Evolutionary conservation across 2,888 invertebrate genomes (phyloP), one percentile per base, ranked within the genome.

Genomic region (Holacanthella duospinosa): DNA sequence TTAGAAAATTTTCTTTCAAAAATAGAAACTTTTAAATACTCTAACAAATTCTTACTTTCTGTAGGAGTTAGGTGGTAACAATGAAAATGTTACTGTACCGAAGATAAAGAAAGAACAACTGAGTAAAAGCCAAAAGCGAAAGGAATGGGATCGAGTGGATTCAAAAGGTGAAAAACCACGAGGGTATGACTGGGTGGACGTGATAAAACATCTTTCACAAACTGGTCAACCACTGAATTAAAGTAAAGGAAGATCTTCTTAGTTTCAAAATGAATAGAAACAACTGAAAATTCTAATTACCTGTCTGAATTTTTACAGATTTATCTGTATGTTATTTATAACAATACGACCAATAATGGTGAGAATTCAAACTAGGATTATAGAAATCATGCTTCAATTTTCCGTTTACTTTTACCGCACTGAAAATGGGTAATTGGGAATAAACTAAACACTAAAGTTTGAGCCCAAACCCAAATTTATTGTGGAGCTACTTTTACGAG

Each of bases 131-230:
- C 94, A 95, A 78, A 95, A 95, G 77, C 82, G 93, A 16, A 83
- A 87, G 64, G 87, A 88, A 75, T 92, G 90, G 87, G 91, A 92
- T 76, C 83, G 85, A 62, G 83, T 89, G 0, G 92, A 92, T 77
- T 80, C 82, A 25, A 86, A 85, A 29, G 93, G 93, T 0, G 93
- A 94, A 75, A 84, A 83, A 69, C 88, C 90, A 0, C 80, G 95
- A 29, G 96, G 96, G 0, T 92, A 86, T 84, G 86, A 96, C 79
- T 96, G 96, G 95, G 86, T 95, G 12, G 95, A 95, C 76, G 85
- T 96, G 67, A 87, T 96, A n/a, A 93, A 91, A 77, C 96, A 96
- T 79, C 82, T 96, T 64, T 90, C 91, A 12, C 94, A 94, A 76
- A 86, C 86, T 60, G 66, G 66, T n/a, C 19, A 21, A n/a, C 48